Percentiles rank a stretch among this genome's conserved stretches.
Evolutionary conservation across 37 sponge, comb jelly and placozoan species (phyloP).

Genomic region (Diacarnus erythraeanus): DNA sequence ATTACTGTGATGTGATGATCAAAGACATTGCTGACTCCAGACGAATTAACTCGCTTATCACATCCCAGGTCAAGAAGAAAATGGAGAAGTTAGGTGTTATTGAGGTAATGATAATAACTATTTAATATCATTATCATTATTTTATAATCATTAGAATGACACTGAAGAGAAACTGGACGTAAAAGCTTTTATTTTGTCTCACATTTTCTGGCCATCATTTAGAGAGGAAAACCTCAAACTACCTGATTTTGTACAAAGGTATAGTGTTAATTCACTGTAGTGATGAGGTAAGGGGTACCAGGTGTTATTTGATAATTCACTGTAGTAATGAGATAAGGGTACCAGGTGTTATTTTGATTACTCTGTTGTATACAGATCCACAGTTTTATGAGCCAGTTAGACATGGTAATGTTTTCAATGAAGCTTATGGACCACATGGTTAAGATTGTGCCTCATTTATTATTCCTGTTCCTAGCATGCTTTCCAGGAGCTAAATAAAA

Average conservation of each 20-base stretch:
- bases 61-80: slow-evolving; percentile 11
- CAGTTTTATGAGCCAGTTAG: no score
- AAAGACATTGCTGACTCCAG: slow-evolving; percentile 90
- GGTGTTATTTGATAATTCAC: no score
- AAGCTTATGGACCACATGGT: no score
- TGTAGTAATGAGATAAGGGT: no score
- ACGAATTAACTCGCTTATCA: slow-evolving; percentile 54
- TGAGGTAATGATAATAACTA: background rate
- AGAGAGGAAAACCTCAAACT: slow-evolving; percentile 75
- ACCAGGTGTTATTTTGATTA: no score
- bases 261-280: background rate
- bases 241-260: slow-evolving; percentile 68
- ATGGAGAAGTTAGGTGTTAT: background rate
- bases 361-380: no score
- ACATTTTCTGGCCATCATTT: slow-evolving; percentile 92
- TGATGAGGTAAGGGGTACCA: no score
- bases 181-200: slow-evolving; percentile 84
- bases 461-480: no score
- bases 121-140: background rate
- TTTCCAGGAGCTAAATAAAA: no score
- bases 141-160: background rate
- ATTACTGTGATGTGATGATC: slow-evolving; percentile 93
- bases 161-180: slow-evolving; percentile 23
- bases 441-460: no score
- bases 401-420: no score